Conservation (phyloP, 2,888 invertebrate genomes). For the Hypena proboscidalis region DNA sequence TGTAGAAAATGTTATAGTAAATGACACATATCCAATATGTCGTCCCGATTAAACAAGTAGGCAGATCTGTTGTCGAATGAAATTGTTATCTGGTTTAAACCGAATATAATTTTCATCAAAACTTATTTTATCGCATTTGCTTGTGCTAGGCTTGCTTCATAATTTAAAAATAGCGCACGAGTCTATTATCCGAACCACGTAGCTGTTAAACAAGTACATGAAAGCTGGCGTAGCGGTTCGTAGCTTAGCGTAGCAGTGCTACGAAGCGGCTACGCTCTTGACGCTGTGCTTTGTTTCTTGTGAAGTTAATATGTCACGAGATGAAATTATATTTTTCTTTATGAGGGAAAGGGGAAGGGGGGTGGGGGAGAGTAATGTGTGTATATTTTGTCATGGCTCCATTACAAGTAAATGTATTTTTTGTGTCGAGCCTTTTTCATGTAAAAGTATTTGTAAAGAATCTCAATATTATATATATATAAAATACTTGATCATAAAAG, state of each 20-base stretch:
- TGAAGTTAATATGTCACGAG: constrained; percentile 9
- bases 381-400: neutral
- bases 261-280: constrained; percentile 33
- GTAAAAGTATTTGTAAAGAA: no score
- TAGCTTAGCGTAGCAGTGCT: constrained; percentile 33
- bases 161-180: constrained; percentile 1
- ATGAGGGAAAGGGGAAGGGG: neutral
- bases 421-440: no score
- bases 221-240: constrained; percentile 27
- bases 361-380: neutral
- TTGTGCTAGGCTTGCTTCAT: neutral
- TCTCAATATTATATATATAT: no score
- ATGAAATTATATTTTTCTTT: constrained; percentile 18
- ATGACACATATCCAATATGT: no score
- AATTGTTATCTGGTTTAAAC: no score
- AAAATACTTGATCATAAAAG: no score
- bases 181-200: constrained; percentile 13
- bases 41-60: no score
- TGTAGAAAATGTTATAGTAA: no score
- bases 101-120: no score
- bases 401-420: neutral
- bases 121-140: no score
- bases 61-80: no score
- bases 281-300: constrained; percentile 19
- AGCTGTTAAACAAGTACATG: constrained; percentile 12